Base-by-base conservation (phyloP, 2,888 invertebrate species). In the Noctua fimbriata region DNA sequence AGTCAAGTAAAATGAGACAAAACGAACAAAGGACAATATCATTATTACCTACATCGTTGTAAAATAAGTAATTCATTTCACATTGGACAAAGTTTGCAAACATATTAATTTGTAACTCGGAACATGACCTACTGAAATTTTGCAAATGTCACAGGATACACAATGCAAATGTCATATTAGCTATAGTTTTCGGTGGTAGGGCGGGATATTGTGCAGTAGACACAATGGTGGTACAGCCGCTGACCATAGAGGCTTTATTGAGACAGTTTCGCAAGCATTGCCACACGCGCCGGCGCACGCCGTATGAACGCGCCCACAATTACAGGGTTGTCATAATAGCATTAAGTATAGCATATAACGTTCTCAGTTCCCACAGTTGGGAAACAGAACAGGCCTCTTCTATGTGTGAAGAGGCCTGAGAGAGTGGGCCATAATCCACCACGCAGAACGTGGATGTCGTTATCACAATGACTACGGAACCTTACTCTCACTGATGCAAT, bases 181-280 rank as follows among this genome's bases (percentile, higher is more conserved):
- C 49, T 24, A 70, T 32, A 60, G 41, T 69, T 82, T 69, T 81
- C 10, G 16, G 58, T 72, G 47, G 52, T 44, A 73, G 67, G 78
- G 67, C 76, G 82, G 78, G 86, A 88, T 88, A 84, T 89, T 87
- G 87, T 87, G 76, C 65, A 85, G 83, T 76, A 58, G 75, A 90
- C 88, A 94, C 93, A 94, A 94, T 93, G 89, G 88, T 82, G 55
- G 88, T 92, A 91, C 89, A 91, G 91, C 88, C 90, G 88, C 90
- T 92, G 93, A 92, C 93, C 94, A 92, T 90, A 92, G 87, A 89
- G 65, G 87, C 89, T 90, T 88, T 93, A 91, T 88, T 89, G 91
- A 91, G 91, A 91, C 90, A 90, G 91, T 94, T 93, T 93, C 92
- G 91, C 91, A 94, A 94, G 78, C 76, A 52, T 93, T 93, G 92